Percentiles rank a stretch among this genome's conserved stretches.
These are phyloP conservation scores for Anarhynchus alexandrinus DNA, from an alignment of 2,113 vertebrate species.

Conservation along the genomic window DNA sequence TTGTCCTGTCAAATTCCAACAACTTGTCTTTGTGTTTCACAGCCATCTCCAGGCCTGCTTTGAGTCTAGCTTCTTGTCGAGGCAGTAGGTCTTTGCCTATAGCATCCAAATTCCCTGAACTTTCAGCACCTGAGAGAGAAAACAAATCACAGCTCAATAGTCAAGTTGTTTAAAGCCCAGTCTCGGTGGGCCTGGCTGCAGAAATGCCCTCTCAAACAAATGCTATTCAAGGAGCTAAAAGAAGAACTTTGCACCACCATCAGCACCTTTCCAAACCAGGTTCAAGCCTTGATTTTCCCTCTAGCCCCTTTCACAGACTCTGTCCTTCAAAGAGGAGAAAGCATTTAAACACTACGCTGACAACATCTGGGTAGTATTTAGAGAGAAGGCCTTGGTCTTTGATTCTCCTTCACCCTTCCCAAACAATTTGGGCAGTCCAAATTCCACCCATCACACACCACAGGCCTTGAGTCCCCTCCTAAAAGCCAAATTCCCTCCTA, in stretches of 20 bases:
- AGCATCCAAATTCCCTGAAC: constrained; percentile 60
- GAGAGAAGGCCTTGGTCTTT: not conserved
- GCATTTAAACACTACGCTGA: not conserved
- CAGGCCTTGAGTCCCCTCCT: not conserved
- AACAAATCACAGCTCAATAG: not conserved
- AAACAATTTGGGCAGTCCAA: not conserved
- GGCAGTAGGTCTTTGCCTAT: constrained; percentile 80
- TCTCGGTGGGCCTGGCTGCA: not conserved
- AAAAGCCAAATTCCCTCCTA: not conserved
- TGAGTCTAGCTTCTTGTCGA: constrained; percentile 81
- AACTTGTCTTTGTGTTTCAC: constrained; percentile 95
- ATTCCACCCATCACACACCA: not conserved
- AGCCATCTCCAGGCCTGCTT: constrained; percentile 89
- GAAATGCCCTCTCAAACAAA: not conserved
- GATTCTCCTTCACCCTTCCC: not conserved
- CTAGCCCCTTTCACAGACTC: not conserved
- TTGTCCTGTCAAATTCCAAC: constrained; percentile 92
- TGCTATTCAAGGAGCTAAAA: not conserved
- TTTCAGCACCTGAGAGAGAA: constrained; percentile 70
- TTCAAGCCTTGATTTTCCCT: not conserved
- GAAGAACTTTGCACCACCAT: not conserved
- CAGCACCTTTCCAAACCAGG: not conserved
- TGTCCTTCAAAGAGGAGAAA: not conserved
- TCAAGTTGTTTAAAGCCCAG: not conserved
- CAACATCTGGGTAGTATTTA: not conserved